Evolutionary conservation across 2,888 invertebrate species (phyloP), one percentile per base, ranked within the genome.

Genomic region (Xestobium rufovillosum): DNA sequence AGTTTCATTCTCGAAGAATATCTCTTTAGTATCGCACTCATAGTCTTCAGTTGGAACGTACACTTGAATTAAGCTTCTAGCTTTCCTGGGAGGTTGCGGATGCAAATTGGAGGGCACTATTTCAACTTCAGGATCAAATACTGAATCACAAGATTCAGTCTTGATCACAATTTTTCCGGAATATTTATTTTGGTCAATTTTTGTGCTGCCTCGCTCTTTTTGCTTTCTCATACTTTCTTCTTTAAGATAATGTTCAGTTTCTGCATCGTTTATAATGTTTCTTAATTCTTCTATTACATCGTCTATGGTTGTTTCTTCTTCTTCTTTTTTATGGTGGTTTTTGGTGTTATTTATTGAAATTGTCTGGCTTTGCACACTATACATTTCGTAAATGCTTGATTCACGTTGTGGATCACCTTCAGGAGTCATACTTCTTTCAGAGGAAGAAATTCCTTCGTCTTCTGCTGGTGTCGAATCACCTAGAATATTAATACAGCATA

Each of bases 401-500:
- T 59, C 74, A 68, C 0, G 75, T 69, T 44, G 76, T 75, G 43
- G 73, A 43, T 76, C 76, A 17, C 76, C 75, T 50, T 83, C 83
- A 1, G 85, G 84, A 42, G 82, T 83, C 27, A 83, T 67, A 26
- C 85, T 85, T 48, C 80, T 70, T 33, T 88, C 88, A 0, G 87
- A 87, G 4, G 87, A 87, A 54, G 86, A 87, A 48, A 89, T 89
- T 3, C 88, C 88, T 70, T 88, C 88, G 56, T 88, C 88, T 66
- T 88, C 87, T 25, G 83, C 83, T 47, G 86, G 84, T 3, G 84
- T 82, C 26, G 81, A 80, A 54, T 75, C 76, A 52, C 71, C 76
- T 76, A 56, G 2, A 68, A 69, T 12, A 41, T 39, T 17, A 43
- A 27, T n/a, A n/a, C 4, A 13, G 28, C 14, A n/a, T 14, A 10